A percentile compares a stretch with the other conserved stretches of the same genome.
Evolutionary conservation across 2,888 invertebrate species (phyloP).

Genomic region (Ophion costatus): DNA sequence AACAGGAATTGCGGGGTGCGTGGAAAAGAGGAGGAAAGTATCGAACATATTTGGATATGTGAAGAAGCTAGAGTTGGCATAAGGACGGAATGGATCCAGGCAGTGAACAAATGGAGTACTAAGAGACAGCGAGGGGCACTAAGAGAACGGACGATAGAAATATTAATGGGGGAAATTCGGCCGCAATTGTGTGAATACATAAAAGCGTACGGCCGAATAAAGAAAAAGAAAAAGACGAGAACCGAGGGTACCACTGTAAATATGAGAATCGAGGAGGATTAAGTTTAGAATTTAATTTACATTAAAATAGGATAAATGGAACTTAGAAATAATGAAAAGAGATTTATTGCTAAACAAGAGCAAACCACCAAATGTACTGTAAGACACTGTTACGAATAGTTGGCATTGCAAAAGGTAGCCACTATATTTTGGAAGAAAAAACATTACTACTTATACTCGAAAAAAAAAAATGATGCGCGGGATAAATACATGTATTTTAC

Average conservation of each 20-base stretch:
- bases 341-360: too few relatives aligned
- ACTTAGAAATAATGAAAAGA: too few relatives aligned
- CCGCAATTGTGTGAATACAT: neutral
- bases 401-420: too few relatives aligned
- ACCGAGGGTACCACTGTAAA: neutral
- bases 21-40: slow-evolving; percentile 5
- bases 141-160: neutral
- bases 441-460: too few relatives aligned
- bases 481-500: too few relatives aligned
- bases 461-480: too few relatives aligned
- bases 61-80: neutral
- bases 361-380: too few relatives aligned
- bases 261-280: neutral
- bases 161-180: neutral
- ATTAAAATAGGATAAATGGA: too few relatives aligned
- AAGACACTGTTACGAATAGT: too few relatives aligned
- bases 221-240: neutral
- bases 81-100: neutral
- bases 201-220: neutral
- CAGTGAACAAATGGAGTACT: neutral
- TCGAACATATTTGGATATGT: slow-evolving; percentile 10
- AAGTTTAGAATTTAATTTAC: neutral
- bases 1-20: slow-evolving; percentile 4
- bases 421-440: too few relatives aligned
- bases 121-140: neutral